These are phyloP conservation scores for Amphilophus citrinellus DNA, from an alignment of 2,113 vertebrate genomes.

Conservation along the genomic window DNA sequence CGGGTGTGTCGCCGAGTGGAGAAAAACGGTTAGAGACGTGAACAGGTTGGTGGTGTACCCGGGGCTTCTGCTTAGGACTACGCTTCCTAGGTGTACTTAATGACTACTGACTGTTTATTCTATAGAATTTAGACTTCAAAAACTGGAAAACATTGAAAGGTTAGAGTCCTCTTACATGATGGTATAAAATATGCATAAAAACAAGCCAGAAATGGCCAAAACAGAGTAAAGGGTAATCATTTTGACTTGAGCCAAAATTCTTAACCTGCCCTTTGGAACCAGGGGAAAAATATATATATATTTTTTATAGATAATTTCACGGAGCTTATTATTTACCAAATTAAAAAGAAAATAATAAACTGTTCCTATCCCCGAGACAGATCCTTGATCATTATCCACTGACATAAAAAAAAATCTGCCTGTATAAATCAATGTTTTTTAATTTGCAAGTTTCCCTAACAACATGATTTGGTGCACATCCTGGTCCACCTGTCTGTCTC, in stretches of 20 bases:
- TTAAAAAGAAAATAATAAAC: not conserved
- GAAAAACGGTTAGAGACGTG: too few species aligned
- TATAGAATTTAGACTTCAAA: too few species aligned
- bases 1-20: too few species aligned
- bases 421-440: rapidly evolving
- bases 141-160: not conserved
- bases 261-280: not conserved
- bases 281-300: not conserved
- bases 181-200: not conserved
- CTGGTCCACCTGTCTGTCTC: not conserved
- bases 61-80: too few species aligned
- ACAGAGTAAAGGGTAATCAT: not conserved
- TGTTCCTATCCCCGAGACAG: not conserved
- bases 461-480: not conserved
- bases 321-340: conserved; percentile 17
- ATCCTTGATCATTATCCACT: not conserved
- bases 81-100: too few species aligned
- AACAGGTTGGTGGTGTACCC: too few species aligned
- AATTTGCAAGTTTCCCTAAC: not conserved
- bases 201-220: not conserved
- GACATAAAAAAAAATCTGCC: not conserved
- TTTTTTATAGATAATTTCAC: conserved; percentile 11
- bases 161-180: not conserved
- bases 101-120: too few species aligned
- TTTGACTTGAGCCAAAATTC: not conserved